Evolutionary conservation across 2,113 vertebrate genomes (phyloP), one percentile per base, ranked within the genome.

Genomic region (Solenodon paradoxus): DNA sequence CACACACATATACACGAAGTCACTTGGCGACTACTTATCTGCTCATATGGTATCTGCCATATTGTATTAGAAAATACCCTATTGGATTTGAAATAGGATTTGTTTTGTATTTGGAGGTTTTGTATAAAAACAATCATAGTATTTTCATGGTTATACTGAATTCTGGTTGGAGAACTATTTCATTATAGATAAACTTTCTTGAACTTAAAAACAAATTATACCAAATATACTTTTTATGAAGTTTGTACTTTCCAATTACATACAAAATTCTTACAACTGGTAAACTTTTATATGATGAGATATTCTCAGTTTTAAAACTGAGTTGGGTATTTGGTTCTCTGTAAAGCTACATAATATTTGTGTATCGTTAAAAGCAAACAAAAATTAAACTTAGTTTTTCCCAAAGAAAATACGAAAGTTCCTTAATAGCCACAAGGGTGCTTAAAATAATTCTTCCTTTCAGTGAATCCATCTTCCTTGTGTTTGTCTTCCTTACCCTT

Each of bases 261-360:
- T 6, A 42, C 24, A 69, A 81, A 84, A 53, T 74, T 74, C 26
- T 80, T 93, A 7, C 3, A 75, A 84, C 77, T 63, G 49, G 53
- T 68, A 16, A 77, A 64, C 80, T 75, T 86, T 92, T 89, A 66
- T 64, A 45, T 64, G 12, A 89, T 5, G 69, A 95, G 19, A 88
- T 96, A n/a, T n/a, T n/a, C 85, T 26, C 74, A 91, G 66, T 94
- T 96, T 87, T 88, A 81, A 83, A 94, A 78, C 35, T 94, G 17
- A 5, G 11, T 90, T 88, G 22, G 30, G 19, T 88, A 68, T 88
- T 82, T 71, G 15, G 13, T 93, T 93, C 38, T 95, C 13, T 96
- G 11, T 80, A 95, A 85, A 72, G 35, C 28, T 89, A 38, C 40
- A 10, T 68, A 47, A 19, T 92, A 28, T 79, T 53, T 84, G 28